Conservation (phyloP, 2,888 invertebrate species). For the Plebejus melissa region DNA sequence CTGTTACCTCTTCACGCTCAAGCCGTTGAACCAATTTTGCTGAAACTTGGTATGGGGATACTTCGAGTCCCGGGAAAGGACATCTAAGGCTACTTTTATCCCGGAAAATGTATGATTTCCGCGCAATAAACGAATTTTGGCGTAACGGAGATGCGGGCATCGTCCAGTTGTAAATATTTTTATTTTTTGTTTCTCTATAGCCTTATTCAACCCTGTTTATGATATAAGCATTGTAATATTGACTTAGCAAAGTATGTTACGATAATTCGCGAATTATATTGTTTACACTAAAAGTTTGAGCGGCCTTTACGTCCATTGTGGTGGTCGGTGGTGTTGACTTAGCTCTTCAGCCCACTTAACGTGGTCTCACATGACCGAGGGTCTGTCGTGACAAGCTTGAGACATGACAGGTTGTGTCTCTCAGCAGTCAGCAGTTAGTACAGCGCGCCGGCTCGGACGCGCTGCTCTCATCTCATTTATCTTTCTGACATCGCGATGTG, state of each 20-base stretch:
- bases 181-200: too few relatives aligned
- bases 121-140: too few relatives aligned
- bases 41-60: too few relatives aligned
- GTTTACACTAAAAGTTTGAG: conserved; percentile 12
- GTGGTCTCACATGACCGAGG: conserved; percentile 48
- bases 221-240: too few relatives aligned
- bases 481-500: conserved; percentile 21
- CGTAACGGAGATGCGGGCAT: too few relatives aligned
- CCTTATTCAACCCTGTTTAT: too few relatives aligned
- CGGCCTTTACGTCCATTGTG: background rate
- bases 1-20: too few relatives aligned
- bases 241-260: background rate
- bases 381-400: conserved; percentile 39
- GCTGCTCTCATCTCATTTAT: conserved; percentile 40
- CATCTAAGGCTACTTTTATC: too few relatives aligned
- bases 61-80: too few relatives aligned
- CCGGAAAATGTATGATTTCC: too few relatives aligned
- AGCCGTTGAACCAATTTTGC: too few relatives aligned
- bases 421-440: conserved; percentile 41
- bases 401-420: conserved; percentile 45
- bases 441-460: conserved; percentile 40
- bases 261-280: background rate
- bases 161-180: too few relatives aligned
- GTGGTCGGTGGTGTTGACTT: conserved; percentile 28
- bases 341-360: conserved; percentile 30